A percentile compares a stretch with the other conserved stretches of the same genome.
These are phyloP conservation scores for Amblyopsis rosae DNA, from an alignment of 2,113 vertebrate species.

Conservation along the genomic window DNA sequence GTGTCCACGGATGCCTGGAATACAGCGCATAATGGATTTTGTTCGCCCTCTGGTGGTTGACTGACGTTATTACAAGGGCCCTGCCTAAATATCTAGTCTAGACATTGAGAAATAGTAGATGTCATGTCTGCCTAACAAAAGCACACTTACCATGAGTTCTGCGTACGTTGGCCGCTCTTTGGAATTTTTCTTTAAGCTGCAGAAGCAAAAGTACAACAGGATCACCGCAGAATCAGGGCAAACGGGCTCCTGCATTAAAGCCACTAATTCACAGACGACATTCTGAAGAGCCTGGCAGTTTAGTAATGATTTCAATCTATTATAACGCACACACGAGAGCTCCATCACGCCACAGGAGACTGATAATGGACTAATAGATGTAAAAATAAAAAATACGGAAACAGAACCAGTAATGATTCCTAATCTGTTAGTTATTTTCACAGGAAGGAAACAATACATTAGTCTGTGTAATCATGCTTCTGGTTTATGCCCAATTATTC, in stretches of 20 bases:
- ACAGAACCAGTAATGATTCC: neutral
- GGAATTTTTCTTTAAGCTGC: slow-evolving; percentile 98
- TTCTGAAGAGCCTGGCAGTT: neutral
- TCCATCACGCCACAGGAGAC: neutral
- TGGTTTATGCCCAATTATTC: neutral
- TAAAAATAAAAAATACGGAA: too few relatives aligned
- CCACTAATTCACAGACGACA: neutral
- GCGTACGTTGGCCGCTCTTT: slow-evolving; percentile 94
- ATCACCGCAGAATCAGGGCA: neutral
- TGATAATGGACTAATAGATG: neutral
- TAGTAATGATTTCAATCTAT: neutral
- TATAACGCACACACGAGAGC: neutral
- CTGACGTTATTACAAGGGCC: slow-evolving; percentile 7
- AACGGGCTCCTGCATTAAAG: neutral
- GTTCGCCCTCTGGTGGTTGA: slow-evolving; percentile 43
- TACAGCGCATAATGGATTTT: neutral
- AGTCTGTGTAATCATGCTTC: neutral
- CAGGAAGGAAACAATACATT: neutral
- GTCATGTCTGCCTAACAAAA: neutral
- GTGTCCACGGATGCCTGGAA: neutral
- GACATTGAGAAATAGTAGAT: too few relatives aligned
- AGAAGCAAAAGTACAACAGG: slow-evolving; percentile 21
- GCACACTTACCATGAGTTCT: slow-evolving; percentile 92
- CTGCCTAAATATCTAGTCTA: too few relatives aligned
- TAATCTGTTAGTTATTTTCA: neutral